These are phyloP conservation scores for Rallus crepitans DNA, from an alignment of 2,797 vertebrate species.

Conservation along the genomic window DNA sequence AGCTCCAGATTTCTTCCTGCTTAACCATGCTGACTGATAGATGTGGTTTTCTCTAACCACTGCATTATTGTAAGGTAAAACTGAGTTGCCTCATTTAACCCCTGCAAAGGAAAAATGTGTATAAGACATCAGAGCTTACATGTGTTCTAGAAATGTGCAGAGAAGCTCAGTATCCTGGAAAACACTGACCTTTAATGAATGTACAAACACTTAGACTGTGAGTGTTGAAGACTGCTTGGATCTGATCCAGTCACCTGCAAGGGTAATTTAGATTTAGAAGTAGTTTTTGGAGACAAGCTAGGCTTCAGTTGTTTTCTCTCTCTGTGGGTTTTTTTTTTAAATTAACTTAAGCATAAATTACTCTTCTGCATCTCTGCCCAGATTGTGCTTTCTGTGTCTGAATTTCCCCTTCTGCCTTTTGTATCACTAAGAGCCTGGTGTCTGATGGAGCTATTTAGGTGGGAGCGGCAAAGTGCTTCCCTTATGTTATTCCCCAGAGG, in stretches of 20 bases:
- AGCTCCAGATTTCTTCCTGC: slow-evolving; percentile 52
- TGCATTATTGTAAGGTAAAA: not conserved
- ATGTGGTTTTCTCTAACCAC: slow-evolving; percentile 53
- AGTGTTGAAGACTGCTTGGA: slow-evolving; percentile 34
- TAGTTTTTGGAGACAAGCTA: not conserved
- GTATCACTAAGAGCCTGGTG: not conserved
- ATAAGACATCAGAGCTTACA: slow-evolving; percentile 25
- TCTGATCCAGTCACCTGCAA: slow-evolving; percentile 45
- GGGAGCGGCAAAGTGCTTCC: slow-evolving; percentile 14
- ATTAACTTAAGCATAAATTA: not conserved
- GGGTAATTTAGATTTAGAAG: not conserved
- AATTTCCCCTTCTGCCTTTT: not conserved
- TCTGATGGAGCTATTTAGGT: slow-evolving; percentile 18
- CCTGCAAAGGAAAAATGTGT: slow-evolving; percentile 9
- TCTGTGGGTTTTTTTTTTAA: not conserved
- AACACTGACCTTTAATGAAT: slow-evolving; percentile 50
- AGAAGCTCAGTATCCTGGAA: slow-evolving; percentile 49
- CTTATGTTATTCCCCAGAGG: not conserved
- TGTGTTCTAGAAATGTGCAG: slow-evolving; percentile 45
- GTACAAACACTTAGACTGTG: slow-evolving; percentile 14
- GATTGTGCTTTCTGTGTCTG: not conserved
- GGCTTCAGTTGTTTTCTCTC: not conserved
- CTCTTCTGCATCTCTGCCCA: not conserved
- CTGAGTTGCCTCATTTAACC: slow-evolving; percentile 58
- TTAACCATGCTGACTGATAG: slow-evolving; percentile 52